Evolutionary conservation across 1,140 invertebrate genomes (phyloP), one percentile per base, ranked within the genome.

Genomic region (Atta colombica): DNA sequence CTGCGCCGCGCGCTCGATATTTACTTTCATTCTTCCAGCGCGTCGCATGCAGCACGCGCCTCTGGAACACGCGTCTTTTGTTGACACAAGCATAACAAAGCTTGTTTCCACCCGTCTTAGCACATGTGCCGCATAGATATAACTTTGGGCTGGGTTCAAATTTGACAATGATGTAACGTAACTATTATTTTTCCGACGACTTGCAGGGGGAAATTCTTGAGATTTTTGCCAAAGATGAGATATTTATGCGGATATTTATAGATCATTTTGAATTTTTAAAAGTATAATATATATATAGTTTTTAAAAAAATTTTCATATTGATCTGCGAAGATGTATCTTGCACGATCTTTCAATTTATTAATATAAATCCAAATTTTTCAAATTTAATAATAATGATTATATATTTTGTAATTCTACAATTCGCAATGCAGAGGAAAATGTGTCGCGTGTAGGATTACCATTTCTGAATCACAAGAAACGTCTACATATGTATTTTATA

Each of bases 1-100:
- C 92, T 92, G 92, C 89, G 91, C 90, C 84, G 55, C 80, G 77
- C 80, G 85, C 89, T 87, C 72, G 90, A 92, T 87, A 91, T 84
- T 61, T 87, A 74, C 53, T 77, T 69, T 80, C 61, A 71, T 85
- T 90, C 77, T 88, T 82, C 61, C 21, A 31, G 49, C 68, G 77
- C 63, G 58, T 55, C 51, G 86, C 84, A 77, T 35, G 71, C 35
- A 82, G 60, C 87, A 74, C 82, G 68, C 86, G 88, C 88, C 69
- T 72, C 31, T 39, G 51, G 12, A 80, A 68, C 68, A 66, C 51
- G 28, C 55, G 72, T 39, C 53, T 66, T 80, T 89, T 87, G 85
- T 77, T 66, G 65, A 82, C 69, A 72, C 7, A 55, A 31, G 55
- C 58, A 84, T 63, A 86, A 84, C 72, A 65, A 77, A 77, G 31